Conservation (phyloP, 2,113 vertebrate genomes). For the Neogale vison region DNA sequence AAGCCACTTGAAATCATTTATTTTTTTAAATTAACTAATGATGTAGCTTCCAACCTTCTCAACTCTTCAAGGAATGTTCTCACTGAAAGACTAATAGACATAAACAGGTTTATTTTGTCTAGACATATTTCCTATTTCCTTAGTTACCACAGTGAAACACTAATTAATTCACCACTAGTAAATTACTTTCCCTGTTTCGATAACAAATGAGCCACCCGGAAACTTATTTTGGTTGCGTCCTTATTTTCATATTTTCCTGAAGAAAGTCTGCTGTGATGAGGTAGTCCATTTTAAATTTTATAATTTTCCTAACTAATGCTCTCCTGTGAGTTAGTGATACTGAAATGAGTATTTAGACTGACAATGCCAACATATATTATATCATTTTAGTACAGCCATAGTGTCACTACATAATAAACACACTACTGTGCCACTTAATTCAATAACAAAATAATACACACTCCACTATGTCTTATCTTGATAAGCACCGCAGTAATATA, state of each 20-base stretch:
- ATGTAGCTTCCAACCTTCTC: not conserved
- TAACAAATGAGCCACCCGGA: not conserved
- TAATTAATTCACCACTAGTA: constrained; percentile 14
- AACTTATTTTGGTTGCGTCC: not conserved
- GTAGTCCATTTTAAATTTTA: not conserved
- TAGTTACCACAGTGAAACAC: not conserved
- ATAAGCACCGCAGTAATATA: not conserved
- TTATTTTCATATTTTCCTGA: not conserved
- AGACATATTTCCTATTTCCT: not conserved
- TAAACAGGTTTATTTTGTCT: not conserved
- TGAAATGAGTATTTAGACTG: not conserved
- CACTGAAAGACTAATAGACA: not conserved
- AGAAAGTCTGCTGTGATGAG: not conserved
- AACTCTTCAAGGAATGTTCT: not conserved
- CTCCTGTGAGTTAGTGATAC: not conserved
- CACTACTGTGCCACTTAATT: not conserved
- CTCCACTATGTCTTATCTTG: not conserved
- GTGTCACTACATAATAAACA: not conserved
- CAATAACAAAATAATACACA: not conserved
- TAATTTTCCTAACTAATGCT: not conserved
- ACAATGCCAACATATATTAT: not conserved
- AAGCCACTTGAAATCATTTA: not conserved
- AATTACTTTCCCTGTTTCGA: not conserved
- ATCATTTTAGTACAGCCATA: not conserved
- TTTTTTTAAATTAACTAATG: not conserved